Conservation (phyloP, 2,113 vertebrate genomes). For the Raphicerus campestris region DNA sequence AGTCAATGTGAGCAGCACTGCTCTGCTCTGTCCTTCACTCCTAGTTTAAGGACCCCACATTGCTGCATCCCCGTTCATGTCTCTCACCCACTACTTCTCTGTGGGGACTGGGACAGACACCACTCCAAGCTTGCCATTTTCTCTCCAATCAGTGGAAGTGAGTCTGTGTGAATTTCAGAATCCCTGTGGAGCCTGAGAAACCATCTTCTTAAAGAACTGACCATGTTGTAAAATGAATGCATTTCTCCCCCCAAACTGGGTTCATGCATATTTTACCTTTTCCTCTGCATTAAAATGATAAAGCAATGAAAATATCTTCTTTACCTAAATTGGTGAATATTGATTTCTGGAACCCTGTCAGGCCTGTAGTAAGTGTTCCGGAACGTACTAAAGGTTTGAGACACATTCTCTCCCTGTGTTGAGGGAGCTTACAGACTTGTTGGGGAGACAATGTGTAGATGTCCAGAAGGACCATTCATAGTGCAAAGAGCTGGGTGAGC, state of each 20-base stretch:
- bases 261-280: slow-evolving; percentile 21
- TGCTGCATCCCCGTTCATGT: background rate
- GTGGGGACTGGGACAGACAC: background rate
- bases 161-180: background rate
- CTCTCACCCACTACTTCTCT: background rate
- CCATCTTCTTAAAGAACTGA: slow-evolving; percentile 31
- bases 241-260: background rate
- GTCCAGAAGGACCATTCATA: background rate
- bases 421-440: background rate
- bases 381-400: background rate
- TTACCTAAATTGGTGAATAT: background rate
- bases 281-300: slow-evolving; percentile 18
- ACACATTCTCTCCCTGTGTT: background rate
- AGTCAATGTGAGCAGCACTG: background rate
- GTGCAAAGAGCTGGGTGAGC: background rate
- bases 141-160: slow-evolving; percentile 1
- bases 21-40: background rate
- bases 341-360: slow-evolving; percentile 17
- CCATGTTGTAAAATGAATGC: slow-evolving; percentile 31
- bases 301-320: background rate
- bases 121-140: background rate
- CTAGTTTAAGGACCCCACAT: background rate
- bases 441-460: background rate
- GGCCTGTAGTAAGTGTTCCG: background rate
- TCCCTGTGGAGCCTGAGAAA: background rate